Conservation (phyloP, 2,113 vertebrate species). For the Nymphicus hollandicus region DNA sequence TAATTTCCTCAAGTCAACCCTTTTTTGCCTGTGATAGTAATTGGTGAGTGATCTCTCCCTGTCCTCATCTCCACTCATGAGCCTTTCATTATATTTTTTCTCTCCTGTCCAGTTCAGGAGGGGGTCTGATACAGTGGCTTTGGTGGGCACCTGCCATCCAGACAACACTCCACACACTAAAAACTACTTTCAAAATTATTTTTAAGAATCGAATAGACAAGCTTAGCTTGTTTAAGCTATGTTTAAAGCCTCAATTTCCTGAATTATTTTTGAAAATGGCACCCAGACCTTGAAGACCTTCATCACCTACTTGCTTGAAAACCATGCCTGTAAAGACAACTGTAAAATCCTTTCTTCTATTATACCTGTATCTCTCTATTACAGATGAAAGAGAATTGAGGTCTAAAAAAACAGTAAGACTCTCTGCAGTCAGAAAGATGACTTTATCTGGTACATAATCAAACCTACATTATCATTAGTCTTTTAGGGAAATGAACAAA, state of each 20-base stretch:
- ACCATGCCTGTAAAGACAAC: not conserved
- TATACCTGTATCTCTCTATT: not conserved
- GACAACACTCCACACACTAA: not conserved
- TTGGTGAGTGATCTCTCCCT: not conserved
- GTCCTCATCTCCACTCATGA: not conserved
- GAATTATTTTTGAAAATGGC: not conserved
- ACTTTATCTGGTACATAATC: slow-evolving; percentile 1
- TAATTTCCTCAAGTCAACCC: not conserved
- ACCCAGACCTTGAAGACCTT: not conserved
- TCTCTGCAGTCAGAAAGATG: not conserved
- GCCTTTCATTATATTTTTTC: not conserved
- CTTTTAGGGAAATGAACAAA: slow-evolving; percentile 1
- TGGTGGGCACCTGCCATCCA: not conserved
- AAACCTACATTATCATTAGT: slow-evolving; percentile 1
- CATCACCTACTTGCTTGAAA: not conserved
- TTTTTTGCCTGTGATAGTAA: not conserved
- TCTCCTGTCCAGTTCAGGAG: not conserved
- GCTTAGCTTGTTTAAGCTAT: not conserved
- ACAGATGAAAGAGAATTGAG: not conserved
- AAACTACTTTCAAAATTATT: not conserved
- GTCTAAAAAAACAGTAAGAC: slow-evolving; percentile 39
- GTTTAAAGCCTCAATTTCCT: not conserved
- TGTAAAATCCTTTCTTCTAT: not conserved
- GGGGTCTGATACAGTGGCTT: not conserved
- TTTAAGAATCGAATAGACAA: not conserved